A percentile compares a stretch with the other conserved stretches of the same genome.
Evolutionary conservation across 2,888 invertebrate species (phyloP).

Genomic region (Drosophila colorata): DNA sequence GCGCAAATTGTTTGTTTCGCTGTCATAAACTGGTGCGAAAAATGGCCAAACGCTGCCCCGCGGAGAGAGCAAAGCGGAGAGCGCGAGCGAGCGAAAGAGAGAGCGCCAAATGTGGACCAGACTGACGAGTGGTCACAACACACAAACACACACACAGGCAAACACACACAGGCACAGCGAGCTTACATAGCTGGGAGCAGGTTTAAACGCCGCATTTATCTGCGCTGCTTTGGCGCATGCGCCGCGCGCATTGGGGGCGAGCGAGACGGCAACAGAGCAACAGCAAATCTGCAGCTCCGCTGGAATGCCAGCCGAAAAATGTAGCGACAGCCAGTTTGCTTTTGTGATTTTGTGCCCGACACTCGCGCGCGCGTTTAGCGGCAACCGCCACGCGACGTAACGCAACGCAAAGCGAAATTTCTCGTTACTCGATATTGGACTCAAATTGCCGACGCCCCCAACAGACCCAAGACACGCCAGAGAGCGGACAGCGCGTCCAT

Average conservation of each 20-base stretch:
- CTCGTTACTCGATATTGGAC: conserved; percentile 8
- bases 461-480: neutral
- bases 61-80: conserved; percentile 41
- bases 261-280: conserved; percentile 51
- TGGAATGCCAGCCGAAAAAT: conserved; percentile 67
- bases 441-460: conserved; percentile 65
- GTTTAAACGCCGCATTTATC: conserved; percentile 57
- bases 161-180: conserved; percentile 1
- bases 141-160: conserved; percentile 16
- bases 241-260: conserved; percentile 40
- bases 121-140: conserved; percentile 42
- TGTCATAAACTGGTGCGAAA: conserved; percentile 83
- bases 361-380: conserved; percentile 70
- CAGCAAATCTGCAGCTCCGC: conserved; percentile 49
- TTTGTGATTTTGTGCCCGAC: conserved; percentile 68
- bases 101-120: conserved; percentile 41
- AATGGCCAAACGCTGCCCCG: conserved; percentile 71
- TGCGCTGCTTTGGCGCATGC: conserved; percentile 75
- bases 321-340: conserved; percentile 53
- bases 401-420: conserved; percentile 39
- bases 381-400: conserved; percentile 69
- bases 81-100: conserved; percentile 12
- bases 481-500: conserved; percentile 12
- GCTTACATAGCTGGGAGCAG: conserved; percentile 57
- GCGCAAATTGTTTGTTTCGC: conserved; percentile 83